Percentiles rank a stretch among this genome's conserved stretches.
Evolutionary conservation across 2,797 vertebrate species (phyloP).

Genomic region (Silurus aristotelis): DNA sequence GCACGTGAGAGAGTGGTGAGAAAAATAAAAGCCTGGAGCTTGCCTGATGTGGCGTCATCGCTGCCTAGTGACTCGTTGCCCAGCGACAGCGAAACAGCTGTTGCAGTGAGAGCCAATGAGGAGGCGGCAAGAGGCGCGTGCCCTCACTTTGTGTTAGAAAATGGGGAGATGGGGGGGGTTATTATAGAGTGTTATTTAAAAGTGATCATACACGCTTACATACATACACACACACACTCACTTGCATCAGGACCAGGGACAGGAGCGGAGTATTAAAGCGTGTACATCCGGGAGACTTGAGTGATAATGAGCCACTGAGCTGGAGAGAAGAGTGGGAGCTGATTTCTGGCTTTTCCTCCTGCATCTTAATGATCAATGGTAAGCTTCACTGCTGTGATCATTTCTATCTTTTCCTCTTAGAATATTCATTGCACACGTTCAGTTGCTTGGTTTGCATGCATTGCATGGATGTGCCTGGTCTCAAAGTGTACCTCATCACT

Average conservation of each 20-base stretch:
- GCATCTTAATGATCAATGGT: background rate
- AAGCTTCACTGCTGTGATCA: background rate
- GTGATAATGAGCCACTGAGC: background rate
- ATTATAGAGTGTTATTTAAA: background rate
- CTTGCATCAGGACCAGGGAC: background rate
- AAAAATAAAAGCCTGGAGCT: slow-evolving; percentile 69
- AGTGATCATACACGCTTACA: background rate
- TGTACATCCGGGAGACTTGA: background rate
- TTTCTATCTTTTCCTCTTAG: too few relatives aligned
- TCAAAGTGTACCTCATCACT: background rate
- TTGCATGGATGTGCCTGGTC: background rate
- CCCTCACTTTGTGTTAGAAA: slow-evolving; percentile 21
- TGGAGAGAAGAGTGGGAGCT: background rate
- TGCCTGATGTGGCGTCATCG: slow-evolving; percentile 85
- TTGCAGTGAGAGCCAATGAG: slow-evolving; percentile 87
- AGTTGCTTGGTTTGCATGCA: background rate
- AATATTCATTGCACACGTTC: background rate
- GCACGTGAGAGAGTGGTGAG: slow-evolving; percentile 35
- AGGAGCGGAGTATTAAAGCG: background rate
- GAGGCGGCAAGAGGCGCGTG: slow-evolving; percentile 49
- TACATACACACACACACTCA: background rate
- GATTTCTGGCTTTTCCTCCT: background rate
- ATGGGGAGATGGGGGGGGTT: slow-evolving; percentile 53
- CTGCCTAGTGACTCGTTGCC: slow-evolving; percentile 86
- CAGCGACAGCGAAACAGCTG: slow-evolving; percentile 91